Base-by-base conservation (phyloP, 2,113 vertebrate genomes). In the Aphelocoma coerulescens region DNA sequence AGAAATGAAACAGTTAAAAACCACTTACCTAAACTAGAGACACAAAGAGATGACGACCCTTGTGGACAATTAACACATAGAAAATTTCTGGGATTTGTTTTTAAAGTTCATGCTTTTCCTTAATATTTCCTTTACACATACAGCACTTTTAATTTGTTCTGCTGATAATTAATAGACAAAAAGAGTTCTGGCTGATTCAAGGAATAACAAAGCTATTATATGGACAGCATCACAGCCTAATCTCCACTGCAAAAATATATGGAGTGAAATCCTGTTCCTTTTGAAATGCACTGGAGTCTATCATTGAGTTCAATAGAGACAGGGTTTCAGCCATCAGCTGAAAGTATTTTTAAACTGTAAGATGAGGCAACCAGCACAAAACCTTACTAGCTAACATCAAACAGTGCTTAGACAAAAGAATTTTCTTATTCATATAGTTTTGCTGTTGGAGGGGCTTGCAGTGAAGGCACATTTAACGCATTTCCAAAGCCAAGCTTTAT, bases 1-100 rank as follows among this genome's bases (percentile, higher is more conserved):
- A 46, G 58, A 88, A 85, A 76, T 37, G 7, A 85, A 93, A 83
- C 5, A 20, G 68, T 59, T 73, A 66, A 89, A 78, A 68, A 39
- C 0, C 28, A 46, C 17, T 68, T 39, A 27, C 23, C 16, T 66
- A 48, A 92, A 69, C 28, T 68, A 66, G 26, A 71, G 19, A 9
- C 30, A 78, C 41, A 84, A 72, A 67, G 22, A 65, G 3, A 71
- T 54, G 1, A 27, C 0, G 0, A 62, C 9, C 10, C 30, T 43
- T 30, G 11, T 39, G 7, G 27, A 46, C 59, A 55, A 87, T 51
- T 59, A 77, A 21, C 39, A 51, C 20, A 46, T 0, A 73, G 23
- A 74, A 66, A 84, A 41, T 3, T n/a, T 51, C 41, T 21, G 18
- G 7, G 61, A 58, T 76, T 84, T 72, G 19, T 27, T 91, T 89